A percentile compares a stretch with the other conserved stretches of the same genome.
Evolutionary conservation across 1,140 invertebrate genomes (phyloP).

Genomic region (Drosophila kepulauana): DNA sequence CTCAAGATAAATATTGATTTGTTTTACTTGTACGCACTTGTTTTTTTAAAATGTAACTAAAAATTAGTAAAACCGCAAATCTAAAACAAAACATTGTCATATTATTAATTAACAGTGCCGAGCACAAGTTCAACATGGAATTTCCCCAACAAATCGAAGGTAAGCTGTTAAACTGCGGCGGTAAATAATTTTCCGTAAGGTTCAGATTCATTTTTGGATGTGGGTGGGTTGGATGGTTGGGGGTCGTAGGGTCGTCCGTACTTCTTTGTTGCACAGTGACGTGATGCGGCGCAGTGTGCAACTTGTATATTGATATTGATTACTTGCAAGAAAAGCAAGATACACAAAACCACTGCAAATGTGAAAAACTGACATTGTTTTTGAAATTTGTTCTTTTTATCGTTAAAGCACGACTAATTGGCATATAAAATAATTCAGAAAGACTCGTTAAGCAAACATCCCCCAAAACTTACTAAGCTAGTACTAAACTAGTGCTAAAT

Average conservation of each 20-base stretch:
- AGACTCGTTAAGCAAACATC: conserved; percentile 7
- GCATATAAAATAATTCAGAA: conserved; percentile 10
- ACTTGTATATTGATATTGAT: conserved; percentile 72
- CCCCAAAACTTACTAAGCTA: not conserved
- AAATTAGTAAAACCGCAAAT: conserved; percentile 14
- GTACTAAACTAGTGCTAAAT: conserved; percentile 19
- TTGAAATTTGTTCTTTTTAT: conserved; percentile 18
- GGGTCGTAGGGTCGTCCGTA: conserved; percentile 43
- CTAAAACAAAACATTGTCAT: not conserved
- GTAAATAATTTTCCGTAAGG: conserved; percentile 17
- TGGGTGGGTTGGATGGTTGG: not conserved
- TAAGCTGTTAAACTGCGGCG: conserved; percentile 22
- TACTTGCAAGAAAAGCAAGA: conserved; percentile 70
- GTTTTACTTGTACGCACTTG: conserved; percentile 43
- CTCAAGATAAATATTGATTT: conserved; percentile 54
- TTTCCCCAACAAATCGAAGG: conserved; percentile 70
- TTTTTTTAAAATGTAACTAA: conserved; percentile 47
- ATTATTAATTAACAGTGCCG: conserved; percentile 15
- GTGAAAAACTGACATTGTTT: conserved; percentile 15
- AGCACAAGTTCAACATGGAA: conserved; percentile 51
- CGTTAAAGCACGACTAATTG: conserved; percentile 41
- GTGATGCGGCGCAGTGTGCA: conserved; percentile 75
- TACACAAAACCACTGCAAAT: conserved; percentile 46
- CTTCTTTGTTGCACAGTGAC: conserved; percentile 73
- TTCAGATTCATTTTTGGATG: not conserved